Conservation (phyloP, 2,797 vertebrate genomes). For the Thaleichthys pacificus region DNA sequence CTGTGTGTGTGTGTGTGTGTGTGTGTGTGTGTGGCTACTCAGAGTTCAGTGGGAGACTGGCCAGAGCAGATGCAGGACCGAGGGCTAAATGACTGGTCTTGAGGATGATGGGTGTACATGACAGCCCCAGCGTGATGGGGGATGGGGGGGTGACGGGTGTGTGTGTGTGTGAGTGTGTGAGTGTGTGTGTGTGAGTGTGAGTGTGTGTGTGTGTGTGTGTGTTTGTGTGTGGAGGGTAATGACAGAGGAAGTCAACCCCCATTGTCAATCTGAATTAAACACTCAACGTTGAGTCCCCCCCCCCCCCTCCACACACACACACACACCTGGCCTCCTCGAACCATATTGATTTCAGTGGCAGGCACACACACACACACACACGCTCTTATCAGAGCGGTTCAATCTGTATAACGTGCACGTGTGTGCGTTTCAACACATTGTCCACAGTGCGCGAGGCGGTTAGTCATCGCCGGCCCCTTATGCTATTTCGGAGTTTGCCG, state of each 20-base stretch:
- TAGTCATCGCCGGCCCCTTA: background rate
- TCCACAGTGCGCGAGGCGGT: background rate
- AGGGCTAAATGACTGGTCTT: constrained; percentile 45
- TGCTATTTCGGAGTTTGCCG: background rate
- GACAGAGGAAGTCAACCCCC: background rate
- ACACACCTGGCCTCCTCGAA: background rate
- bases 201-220: too few relatives aligned
- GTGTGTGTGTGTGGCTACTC: background rate
- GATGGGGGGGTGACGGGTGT: constrained; percentile 24
- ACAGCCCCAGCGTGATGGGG: constrained; percentile 19
- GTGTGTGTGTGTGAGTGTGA: background rate
- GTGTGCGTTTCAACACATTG: background rate
- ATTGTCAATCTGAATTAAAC: constrained; percentile 48
- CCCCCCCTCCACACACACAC: constrained; percentile 11
- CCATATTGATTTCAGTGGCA: too few relatives aligned
- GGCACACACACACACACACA: background rate
- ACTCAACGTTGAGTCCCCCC: constrained; percentile 31
- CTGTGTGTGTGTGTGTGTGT: background rate
- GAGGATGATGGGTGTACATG: constrained; percentile 14
- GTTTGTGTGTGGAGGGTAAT: too few relatives aligned
- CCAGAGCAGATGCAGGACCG: constrained; percentile 38
- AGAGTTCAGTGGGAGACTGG: constrained; percentile 8
- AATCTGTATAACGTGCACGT: background rate
- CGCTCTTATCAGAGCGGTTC: background rate
- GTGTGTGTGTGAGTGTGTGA: constrained; percentile 17